Conservation (phyloP, 1,140 invertebrate genomes). For the Meloidogyne chitwoodi region DNA sequence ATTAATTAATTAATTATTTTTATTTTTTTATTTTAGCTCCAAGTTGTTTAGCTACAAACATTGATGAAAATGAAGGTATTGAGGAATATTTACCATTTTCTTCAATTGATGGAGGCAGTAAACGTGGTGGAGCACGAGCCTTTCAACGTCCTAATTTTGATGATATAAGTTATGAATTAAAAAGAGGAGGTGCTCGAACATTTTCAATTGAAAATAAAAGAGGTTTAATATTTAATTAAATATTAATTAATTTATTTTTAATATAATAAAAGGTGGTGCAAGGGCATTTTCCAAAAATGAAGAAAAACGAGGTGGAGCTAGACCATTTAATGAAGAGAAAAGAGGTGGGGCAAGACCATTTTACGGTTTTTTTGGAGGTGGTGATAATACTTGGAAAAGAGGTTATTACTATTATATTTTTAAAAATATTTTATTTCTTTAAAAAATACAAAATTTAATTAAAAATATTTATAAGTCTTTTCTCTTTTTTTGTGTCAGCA, state of each 20-base stretch:
- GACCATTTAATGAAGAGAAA: slow-evolving; percentile 8
- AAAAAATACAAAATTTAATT: too few relatives aligned
- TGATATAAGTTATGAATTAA: neutral
- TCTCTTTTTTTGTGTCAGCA: neutral
- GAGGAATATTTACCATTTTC: neutral
- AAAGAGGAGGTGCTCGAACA: neutral
- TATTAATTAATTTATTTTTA: neutral
- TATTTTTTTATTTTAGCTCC: neutral
- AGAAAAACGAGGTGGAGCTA: slow-evolving; percentile 10
- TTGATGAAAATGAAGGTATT: neutral
- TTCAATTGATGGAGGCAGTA: neutral
- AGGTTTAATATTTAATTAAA: neutral
- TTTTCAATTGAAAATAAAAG: neutral
- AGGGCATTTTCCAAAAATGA: neutral
- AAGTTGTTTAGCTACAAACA: neutral
- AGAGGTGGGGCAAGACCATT: slow-evolving; percentile 14
- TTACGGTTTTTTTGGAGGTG: neutral
- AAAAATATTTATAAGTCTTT: too few relatives aligned
- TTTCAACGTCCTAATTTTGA: neutral
- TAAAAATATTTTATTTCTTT: too few relatives aligned
- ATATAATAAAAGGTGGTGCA: neutral
- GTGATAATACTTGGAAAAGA: slow-evolving; percentile 11
- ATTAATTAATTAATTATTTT: neutral
- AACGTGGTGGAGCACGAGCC: slow-evolving; percentile 2
- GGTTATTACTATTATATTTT: neutral